Base-by-base conservation (phyloP, 2,888 invertebrate species). In the Amblyjoppa proteus region DNA sequence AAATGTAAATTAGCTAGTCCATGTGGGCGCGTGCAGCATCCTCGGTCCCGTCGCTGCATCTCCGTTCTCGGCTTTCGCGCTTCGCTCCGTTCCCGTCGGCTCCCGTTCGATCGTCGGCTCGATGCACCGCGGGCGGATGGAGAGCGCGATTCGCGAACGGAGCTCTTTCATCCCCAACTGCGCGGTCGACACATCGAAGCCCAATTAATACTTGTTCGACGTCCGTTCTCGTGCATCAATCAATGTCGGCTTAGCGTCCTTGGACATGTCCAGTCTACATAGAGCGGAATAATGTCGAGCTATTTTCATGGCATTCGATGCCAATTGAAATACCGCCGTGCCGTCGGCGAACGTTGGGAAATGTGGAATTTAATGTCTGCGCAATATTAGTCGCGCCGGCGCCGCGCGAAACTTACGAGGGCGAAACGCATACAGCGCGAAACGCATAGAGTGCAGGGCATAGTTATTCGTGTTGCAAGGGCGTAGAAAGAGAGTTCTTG, bases 131-230 rank as follows among this genome's bases (percentile, higher is more conserved):
- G 11, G 41, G 11, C 41, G 11, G 11, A 41, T 41, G 9, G 11
- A 41, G 11, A 11, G 11, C 2, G 9, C 41, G 41, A 11, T 9
- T 41, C 41, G 41, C 41, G 5, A 9, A 11, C 41, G 41, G 16
- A 49, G 45, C 45, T 16, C 16, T 49, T 49, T 49, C 16, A 16
- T 49, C 45, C 45, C 45, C 16, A 16, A 49, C 45, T 49, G 4
- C 58, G 28, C 28, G 2, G 11, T 28, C 58, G 28, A 58, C 28
- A 13, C 13, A 75, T 75, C 61, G 64, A 64, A 28, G 61, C 28
- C 49, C 74, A 75, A 75, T 75, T 75, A 58, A 74, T 74, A 74
- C 45, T 58, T 31, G 28, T 20, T 58, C 38, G 38, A 58, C 34
- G 25, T 73, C 25, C n/a, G 20, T 53, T 38, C 34, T 31, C 20